Percentiles rank a stretch among this genome's conserved stretches.
These are phyloP conservation scores for Drosophila melanosoma DNA, from an alignment of 2,888 invertebrate species.

Conservation along the genomic window DNA sequence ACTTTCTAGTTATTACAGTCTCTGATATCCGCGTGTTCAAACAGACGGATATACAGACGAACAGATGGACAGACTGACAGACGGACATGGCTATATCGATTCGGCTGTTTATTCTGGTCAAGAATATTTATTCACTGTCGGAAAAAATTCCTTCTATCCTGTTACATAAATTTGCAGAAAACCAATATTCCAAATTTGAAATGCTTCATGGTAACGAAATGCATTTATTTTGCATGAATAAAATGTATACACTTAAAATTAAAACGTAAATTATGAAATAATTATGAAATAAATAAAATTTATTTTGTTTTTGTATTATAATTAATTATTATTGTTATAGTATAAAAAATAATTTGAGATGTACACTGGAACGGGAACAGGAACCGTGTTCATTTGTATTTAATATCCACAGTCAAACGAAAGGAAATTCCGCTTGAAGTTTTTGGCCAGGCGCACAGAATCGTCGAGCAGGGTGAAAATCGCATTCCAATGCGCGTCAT, in stretches of 20 bases:
- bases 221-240: not conserved
- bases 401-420: conserved; percentile 68
- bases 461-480: not conserved
- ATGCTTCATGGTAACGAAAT: not conserved
- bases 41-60: too few relatives aligned
- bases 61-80: too few relatives aligned
- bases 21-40: too few relatives aligned
- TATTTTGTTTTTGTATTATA: not conserved
- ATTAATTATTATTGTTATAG: too few relatives aligned
- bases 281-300: not conserved
- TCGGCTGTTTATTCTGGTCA: too few relatives aligned
- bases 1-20: too few relatives aligned
- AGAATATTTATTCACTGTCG: too few relatives aligned
- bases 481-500: conserved; percentile 67
- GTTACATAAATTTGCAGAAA: too few relatives aligned
- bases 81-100: too few relatives aligned
- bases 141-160: too few relatives aligned
- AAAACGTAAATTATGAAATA: not conserved
- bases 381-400: not conserved
- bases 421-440: conserved; percentile 84
- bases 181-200: too few relatives aligned
- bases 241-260: not conserved
- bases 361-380: not conserved
- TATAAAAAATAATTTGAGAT: not conserved
- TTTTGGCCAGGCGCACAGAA: conserved; percentile 80